Conservation (phyloP, 2,797 vertebrate genomes). For the Pelochelys cantorii region DNA sequence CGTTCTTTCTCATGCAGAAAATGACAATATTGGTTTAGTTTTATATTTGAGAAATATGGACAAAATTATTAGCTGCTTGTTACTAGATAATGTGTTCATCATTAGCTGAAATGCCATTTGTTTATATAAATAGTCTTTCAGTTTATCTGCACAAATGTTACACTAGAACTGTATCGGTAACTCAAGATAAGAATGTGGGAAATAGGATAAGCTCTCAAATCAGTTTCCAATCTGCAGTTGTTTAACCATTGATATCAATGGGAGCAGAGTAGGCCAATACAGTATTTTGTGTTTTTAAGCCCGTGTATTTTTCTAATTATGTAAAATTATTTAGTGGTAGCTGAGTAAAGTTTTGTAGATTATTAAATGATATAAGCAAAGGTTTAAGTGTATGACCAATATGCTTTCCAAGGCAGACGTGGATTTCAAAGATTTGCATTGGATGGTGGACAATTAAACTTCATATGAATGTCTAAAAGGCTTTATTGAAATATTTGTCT, state of each 20-base stretch:
- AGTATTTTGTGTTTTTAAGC: too few relatives aligned
- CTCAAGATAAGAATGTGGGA: neutral
- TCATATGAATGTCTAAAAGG: rapidly evolving
- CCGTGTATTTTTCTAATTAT: neutral
- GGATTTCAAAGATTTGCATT: neutral
- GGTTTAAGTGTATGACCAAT: neutral
- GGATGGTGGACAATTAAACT: neutral
- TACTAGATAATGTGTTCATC: neutral
- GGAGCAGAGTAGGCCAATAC: neutral
- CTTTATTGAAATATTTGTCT: neutral
- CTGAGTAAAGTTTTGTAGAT: neutral
- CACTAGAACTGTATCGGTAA: neutral
- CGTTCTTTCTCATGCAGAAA: neutral
- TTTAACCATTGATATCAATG: neutral
- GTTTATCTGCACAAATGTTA: neutral
- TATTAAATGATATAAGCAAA: neutral
- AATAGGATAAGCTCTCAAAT: neutral
- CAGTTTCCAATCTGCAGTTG: neutral
- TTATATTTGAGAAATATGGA: neutral
- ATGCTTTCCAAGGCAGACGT: neutral
- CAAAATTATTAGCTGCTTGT: neutral
- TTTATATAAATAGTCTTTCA: neutral
- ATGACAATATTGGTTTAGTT: neutral
- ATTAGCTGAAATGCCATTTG: neutral
- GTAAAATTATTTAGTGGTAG: neutral